These are phyloP conservation scores for Bos javanicus DNA, from an alignment of 2,113 vertebrate genomes.

Conservation along the genomic window DNA sequence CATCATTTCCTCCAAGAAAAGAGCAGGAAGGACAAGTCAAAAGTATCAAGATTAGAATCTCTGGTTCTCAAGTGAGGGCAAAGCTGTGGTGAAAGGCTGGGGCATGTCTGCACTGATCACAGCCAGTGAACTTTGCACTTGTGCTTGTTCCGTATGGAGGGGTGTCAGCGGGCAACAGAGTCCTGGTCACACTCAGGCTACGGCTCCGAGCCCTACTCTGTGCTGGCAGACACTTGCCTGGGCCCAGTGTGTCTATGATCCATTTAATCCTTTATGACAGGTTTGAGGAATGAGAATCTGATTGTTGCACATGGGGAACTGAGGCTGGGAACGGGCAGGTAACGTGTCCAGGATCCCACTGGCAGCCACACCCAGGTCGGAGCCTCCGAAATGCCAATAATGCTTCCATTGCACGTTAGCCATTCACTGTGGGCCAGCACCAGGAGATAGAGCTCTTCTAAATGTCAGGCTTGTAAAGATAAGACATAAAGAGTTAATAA, in stretches of 20 bases:
- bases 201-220: accelerated
- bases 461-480: not conserved
- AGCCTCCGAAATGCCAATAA: not conserved
- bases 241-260: not conserved
- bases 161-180: not conserved
- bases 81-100: not conserved
- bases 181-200: not conserved
- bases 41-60: not conserved
- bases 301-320: not conserved
- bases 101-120: accelerated
- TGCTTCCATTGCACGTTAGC: not conserved
- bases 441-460: not conserved
- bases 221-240: not conserved
- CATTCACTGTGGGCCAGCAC: accelerated
- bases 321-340: not conserved
- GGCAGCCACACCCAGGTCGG: not conserved
- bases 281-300: not conserved
- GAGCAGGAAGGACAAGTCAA: not conserved
- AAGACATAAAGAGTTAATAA: not conserved
- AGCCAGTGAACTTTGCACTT: not conserved
- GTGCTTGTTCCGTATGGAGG: not conserved
- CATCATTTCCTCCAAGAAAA: not conserved
- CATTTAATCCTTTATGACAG: not conserved
- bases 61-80: not conserved
- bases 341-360: not conserved